phyloP scores from a whole-genome alignment of 2,888 invertebrate genomes.

The Drosophila lacicola region DNA sequence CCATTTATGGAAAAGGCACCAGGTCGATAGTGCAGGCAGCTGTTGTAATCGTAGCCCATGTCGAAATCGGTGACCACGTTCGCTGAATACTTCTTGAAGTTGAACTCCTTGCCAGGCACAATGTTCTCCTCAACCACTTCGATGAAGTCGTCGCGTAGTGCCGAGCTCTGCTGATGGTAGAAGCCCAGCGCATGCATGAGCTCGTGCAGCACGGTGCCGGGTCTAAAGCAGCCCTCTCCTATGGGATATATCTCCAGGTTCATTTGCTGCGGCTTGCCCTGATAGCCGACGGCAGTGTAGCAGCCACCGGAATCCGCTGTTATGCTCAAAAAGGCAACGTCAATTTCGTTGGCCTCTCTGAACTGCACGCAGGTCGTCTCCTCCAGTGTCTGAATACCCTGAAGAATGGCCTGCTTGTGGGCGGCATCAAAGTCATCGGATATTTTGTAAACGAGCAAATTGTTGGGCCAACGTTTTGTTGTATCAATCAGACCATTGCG shows the following conservation, averaged over 20 bases:
- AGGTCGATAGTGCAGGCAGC: slow-evolving; percentile 92
- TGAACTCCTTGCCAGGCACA: slow-evolving; percentile 87
- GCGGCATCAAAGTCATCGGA: slow-evolving; percentile 78
- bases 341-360: slow-evolving; percentile 86
- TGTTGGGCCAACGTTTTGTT: slow-evolving; percentile 88
- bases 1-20: slow-evolving; percentile 90
- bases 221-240: slow-evolving; percentile 82
- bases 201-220: slow-evolving; percentile 90
- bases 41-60: slow-evolving; percentile 90
- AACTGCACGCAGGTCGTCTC: slow-evolving; percentile 90
- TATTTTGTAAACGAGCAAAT: slow-evolving; percentile 88
- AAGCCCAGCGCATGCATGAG: slow-evolving; percentile 92
- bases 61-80: slow-evolving; percentile 87
- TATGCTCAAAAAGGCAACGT: slow-evolving; percentile 69
- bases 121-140: slow-evolving; percentile 85
- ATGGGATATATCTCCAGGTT: slow-evolving; percentile 80
- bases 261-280: slow-evolving; percentile 84
- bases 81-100: slow-evolving; percentile 89
- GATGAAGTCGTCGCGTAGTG: slow-evolving; percentile 90
- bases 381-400: slow-evolving; percentile 90
- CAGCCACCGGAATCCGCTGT: slow-evolving; percentile 87
- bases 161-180: slow-evolving; percentile 92
- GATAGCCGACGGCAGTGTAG: slow-evolving; percentile 91
- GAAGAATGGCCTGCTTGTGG: slow-evolving; percentile 88
- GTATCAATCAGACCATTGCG: slow-evolving; percentile 88